Evolutionary conservation across 2,888 invertebrate genomes (phyloP).

Genomic region (Gymnoscelis rufifasciata): DNA sequence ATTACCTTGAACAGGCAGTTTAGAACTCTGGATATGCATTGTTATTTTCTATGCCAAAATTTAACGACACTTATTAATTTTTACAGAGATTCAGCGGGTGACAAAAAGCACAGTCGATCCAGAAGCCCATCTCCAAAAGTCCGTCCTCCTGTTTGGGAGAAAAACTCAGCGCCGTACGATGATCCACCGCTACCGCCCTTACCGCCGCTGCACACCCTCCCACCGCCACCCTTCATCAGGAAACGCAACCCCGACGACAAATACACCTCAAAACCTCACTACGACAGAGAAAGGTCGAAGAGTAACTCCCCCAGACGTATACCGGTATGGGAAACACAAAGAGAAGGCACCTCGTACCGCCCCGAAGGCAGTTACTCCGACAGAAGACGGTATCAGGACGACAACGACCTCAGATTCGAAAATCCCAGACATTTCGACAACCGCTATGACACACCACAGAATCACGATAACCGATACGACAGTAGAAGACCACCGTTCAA

Average conservation of each 20-base stretch:
- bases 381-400: slow-evolving; percentile 18
- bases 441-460: slow-evolving; percentile 26
- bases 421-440: slow-evolving; percentile 24
- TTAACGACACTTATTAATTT: too few relatives aligned
- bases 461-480: slow-evolving; percentile 13
- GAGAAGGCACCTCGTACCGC: slow-evolving; percentile 5
- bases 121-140: slow-evolving; percentile 52
- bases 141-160: slow-evolving; percentile 34
- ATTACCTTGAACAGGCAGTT: background rate
- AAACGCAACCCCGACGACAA: slow-evolving; percentile 23
- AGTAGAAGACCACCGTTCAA: slow-evolving; percentile 44
- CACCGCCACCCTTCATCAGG: slow-evolving; percentile 15
- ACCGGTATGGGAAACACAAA: slow-evolving; percentile 22
- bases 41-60: too few relatives aligned
- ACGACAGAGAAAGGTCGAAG: slow-evolving; percentile 17
- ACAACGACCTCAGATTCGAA: slow-evolving; percentile 22
- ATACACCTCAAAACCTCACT: slow-evolving; percentile 13
- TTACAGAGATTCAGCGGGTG: slow-evolving; percentile 53
- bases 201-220: slow-evolving; percentile 16
- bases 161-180: slow-evolving; percentile 31
- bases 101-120: slow-evolving; percentile 46
- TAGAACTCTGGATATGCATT: too few relatives aligned
- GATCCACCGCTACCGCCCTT: slow-evolving; percentile 12
- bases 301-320: slow-evolving; percentile 18
- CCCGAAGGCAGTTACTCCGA: slow-evolving; percentile 5